These are phyloP conservation scores for Rhaphigaster nebulosa DNA, from an alignment of 2,888 invertebrate genomes.

Conservation along the genomic window DNA sequence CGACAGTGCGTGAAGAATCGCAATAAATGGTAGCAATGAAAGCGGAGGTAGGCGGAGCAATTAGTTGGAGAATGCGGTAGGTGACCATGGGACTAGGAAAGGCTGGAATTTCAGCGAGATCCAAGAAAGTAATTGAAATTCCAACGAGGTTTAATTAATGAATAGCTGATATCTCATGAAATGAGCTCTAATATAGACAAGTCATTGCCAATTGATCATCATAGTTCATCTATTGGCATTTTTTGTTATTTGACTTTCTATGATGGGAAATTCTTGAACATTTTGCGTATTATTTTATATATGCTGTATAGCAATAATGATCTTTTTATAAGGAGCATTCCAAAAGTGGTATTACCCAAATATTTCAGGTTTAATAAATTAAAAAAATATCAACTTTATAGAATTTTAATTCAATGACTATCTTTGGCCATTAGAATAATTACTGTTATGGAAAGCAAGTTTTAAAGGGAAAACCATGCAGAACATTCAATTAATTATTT, in stretches of 20 bases:
- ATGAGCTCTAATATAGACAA: neutral
- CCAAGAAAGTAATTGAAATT: conserved; percentile 57
- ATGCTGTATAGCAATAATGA: too few relatives aligned
- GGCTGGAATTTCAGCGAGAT: conserved; percentile 35
- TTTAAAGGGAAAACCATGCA: too few relatives aligned
- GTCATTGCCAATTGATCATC: neutral
- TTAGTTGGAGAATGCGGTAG: conserved; percentile 43
- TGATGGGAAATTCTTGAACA: neutral
- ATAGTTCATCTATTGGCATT: neutral
- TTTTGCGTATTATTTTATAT: too few relatives aligned
- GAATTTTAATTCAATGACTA: too few relatives aligned
- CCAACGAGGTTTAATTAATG: conserved; percentile 51
- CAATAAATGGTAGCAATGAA: conserved; percentile 20
- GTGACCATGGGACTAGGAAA: conserved; percentile 40
- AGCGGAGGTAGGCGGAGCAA: neutral
- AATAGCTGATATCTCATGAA: conserved; percentile 53
- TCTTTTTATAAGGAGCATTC: too few relatives aligned
- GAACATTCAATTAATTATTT: too few relatives aligned
- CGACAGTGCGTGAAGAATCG: neutral
- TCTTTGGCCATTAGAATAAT: too few relatives aligned
- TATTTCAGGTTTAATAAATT: too few relatives aligned
- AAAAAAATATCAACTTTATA: too few relatives aligned
- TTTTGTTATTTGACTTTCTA: neutral
- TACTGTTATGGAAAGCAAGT: too few relatives aligned
- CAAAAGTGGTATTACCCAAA: too few relatives aligned